Percentiles rank a stretch among this genome's conserved stretches.
Evolutionary conservation across 2,888 invertebrate species (phyloP).

Genomic region (Drosophila parthenogenetica): DNA sequence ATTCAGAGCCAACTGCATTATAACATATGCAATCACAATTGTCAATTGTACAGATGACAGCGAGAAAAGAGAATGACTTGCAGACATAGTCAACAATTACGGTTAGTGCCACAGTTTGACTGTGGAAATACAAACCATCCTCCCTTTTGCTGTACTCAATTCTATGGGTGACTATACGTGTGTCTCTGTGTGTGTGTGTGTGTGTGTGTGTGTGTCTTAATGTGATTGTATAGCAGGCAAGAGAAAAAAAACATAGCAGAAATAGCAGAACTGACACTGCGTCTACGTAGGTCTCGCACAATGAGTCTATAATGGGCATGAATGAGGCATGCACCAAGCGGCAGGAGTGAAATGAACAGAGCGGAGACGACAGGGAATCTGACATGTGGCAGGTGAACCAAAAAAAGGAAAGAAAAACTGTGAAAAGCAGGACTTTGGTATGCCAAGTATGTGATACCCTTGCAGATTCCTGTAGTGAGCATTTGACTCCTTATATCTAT

Average conservation of each 20-base stretch:
- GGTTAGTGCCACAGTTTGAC: slow-evolving; percentile 76
- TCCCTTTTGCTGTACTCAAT: slow-evolving; percentile 2
- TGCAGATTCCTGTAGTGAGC: too few species aligned
- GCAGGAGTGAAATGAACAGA: background rate
- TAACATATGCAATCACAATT: slow-evolving; percentile 78
- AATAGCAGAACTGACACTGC: slow-evolving; percentile 26
- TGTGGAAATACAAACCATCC: slow-evolving; percentile 36
- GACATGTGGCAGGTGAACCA: slow-evolving; percentile 65
- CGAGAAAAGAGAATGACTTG: slow-evolving; percentile 45
- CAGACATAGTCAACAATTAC: slow-evolving; percentile 73
- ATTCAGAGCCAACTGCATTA: slow-evolving; percentile 59
- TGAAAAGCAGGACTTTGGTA: too few species aligned
- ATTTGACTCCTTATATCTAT: too few species aligned
- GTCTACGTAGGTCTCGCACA: slow-evolving; percentile 38
- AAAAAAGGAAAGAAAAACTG: slow-evolving; percentile 2
- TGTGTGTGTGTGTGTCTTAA: slow-evolving; percentile 25
- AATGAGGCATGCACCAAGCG: slow-evolving; percentile 36
- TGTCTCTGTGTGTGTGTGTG: slow-evolving; percentile 10
- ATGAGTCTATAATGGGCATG: slow-evolving; percentile 71
- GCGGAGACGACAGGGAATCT: slow-evolving; percentile 11
- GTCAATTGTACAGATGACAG: slow-evolving; percentile 76
- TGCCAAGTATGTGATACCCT: too few species aligned
- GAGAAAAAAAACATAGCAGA: slow-evolving; percentile 19
- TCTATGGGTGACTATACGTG: slow-evolving; percentile 11
- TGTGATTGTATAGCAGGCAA: slow-evolving; percentile 45